Percentiles rank a stretch among this genome's conserved stretches.
These are phyloP conservation scores for Pararge aegeria DNA, from an alignment of 1,140 invertebrate genomes.

Conservation along the genomic window DNA sequence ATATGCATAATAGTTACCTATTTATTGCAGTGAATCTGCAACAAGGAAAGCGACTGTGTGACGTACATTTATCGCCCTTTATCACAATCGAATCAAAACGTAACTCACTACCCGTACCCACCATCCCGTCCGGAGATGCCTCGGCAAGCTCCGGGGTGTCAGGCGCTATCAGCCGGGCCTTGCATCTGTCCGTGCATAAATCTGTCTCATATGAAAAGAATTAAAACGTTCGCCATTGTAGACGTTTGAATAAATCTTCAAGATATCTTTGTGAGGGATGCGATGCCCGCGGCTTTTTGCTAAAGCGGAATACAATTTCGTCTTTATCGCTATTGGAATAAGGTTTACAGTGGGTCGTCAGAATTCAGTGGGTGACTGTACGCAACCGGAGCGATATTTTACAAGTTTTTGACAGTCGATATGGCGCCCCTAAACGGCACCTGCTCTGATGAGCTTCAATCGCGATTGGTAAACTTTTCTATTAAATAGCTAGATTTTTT, in stretches of 20 bases:
- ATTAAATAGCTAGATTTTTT: slow-evolving; percentile 24
- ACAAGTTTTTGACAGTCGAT: slow-evolving; percentile 81
- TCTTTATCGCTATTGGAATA: background rate
- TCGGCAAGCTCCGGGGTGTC: slow-evolving; percentile 26
- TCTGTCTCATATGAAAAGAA: slow-evolving; percentile 76
- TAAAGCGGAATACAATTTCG: background rate
- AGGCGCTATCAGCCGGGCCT: slow-evolving; percentile 41
- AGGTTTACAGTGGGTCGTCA: background rate
- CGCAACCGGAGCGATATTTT: slow-evolving; percentile 72
- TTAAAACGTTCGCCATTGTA: slow-evolving; percentile 75
- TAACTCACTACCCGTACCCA: background rate
- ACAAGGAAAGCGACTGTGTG: background rate
- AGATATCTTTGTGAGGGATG: slow-evolving; percentile 69
- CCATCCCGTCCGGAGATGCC: background rate
- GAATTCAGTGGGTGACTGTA: slow-evolving; percentile 11
- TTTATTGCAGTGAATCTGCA: too few relatives aligned
- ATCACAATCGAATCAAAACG: background rate
- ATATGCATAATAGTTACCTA: too few relatives aligned
- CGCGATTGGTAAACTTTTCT: slow-evolving; percentile 31
- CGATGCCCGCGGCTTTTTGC: slow-evolving; percentile 47
- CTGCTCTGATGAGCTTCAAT: slow-evolving; percentile 48
- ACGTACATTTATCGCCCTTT: background rate
- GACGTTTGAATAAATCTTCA: slow-evolving; percentile 71
- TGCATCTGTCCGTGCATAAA: slow-evolving; percentile 73
- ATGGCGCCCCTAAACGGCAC: slow-evolving; percentile 57